Conservation (phyloP, 2,113 vertebrate genomes). For the Syngnathus floridae region DNA sequence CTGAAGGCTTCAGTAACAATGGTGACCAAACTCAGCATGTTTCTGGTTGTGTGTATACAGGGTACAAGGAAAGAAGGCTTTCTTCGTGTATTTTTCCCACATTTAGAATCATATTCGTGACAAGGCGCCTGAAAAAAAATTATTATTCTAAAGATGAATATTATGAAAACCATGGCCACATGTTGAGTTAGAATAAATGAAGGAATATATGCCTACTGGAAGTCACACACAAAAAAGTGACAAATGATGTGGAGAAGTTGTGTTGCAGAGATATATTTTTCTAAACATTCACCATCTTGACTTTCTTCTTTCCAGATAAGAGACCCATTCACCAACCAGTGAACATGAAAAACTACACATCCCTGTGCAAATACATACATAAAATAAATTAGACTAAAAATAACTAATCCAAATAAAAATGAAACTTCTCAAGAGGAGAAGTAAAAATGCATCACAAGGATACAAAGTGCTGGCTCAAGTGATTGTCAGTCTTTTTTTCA, state of each 20-base stretch:
- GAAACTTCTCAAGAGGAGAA: too few relatives aligned
- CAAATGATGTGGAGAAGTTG: background rate
- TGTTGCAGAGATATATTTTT: background rate
- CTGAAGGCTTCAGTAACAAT: constrained; percentile 5
- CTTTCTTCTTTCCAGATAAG: background rate
- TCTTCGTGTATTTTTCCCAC: constrained; percentile 60
- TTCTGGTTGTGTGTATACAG: constrained; percentile 54
- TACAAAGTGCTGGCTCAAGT: too few relatives aligned
- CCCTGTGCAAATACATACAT: too few relatives aligned
- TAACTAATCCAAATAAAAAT: too few relatives aligned
- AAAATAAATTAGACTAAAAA: too few relatives aligned
- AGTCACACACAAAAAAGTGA: background rate
- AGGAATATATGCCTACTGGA: background rate
- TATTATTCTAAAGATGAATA: background rate
- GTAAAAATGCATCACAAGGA: too few relatives aligned
- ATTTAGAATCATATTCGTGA: constrained; percentile 43
- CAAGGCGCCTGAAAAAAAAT: background rate
- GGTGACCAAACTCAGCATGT: constrained; percentile 22
- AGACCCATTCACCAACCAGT: background rate
- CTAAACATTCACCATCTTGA: background rate
- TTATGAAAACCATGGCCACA: background rate
- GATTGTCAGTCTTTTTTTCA: too few relatives aligned
- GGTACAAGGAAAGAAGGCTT: constrained; percentile 51
- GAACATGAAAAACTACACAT: background rate
- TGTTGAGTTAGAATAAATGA: background rate